These are phyloP conservation scores for Neoaliturus tenellus DNA, from an alignment of 2,888 invertebrate genomes.

Conservation along the genomic window DNA sequence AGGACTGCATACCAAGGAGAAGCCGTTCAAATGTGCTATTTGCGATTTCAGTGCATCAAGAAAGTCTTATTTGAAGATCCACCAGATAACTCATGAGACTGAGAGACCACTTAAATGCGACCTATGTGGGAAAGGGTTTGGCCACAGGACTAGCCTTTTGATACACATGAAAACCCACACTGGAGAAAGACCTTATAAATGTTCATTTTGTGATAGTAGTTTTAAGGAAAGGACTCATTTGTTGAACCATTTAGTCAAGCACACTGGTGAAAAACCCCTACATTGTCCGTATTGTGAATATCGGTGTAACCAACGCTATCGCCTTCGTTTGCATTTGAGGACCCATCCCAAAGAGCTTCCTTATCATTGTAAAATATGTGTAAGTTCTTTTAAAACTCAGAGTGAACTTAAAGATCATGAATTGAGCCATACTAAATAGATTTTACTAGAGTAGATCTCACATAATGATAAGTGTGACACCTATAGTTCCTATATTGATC, in stretches of 20 bases:
- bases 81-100: background rate
- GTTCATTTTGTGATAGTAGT: constrained; percentile 3
- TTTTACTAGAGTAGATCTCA: too few relatives aligned
- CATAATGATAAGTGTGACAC: too few relatives aligned
- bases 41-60: constrained; percentile 5
- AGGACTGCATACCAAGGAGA: background rate
- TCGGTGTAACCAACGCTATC: background rate
- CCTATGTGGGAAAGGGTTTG: constrained; percentile 3
- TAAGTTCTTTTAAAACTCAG: background rate
- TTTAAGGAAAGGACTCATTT: constrained; percentile 14
- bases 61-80: constrained; percentile 5
- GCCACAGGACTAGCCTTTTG: constrained; percentile 12
- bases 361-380: background rate
- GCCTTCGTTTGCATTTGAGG: background rate
- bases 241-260: background rate
- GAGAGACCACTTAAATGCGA: constrained; percentile 1
- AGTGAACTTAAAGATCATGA: constrained; percentile 1
- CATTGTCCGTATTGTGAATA: constrained; percentile 1
- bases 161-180: constrained; percentile 17
- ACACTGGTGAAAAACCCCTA: background rate
- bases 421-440: constrained; percentile 6
- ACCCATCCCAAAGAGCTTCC: constrained; percentile 7
- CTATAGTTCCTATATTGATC: too few relatives aligned
- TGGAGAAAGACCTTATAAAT: background rate
- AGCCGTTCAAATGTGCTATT: constrained; percentile 9